Evolutionary conservation across 2,113 vertebrate genomes (phyloP), one percentile per base, ranked within the genome.

Genomic region (Reinhardtius hippoglossoides): DNA sequence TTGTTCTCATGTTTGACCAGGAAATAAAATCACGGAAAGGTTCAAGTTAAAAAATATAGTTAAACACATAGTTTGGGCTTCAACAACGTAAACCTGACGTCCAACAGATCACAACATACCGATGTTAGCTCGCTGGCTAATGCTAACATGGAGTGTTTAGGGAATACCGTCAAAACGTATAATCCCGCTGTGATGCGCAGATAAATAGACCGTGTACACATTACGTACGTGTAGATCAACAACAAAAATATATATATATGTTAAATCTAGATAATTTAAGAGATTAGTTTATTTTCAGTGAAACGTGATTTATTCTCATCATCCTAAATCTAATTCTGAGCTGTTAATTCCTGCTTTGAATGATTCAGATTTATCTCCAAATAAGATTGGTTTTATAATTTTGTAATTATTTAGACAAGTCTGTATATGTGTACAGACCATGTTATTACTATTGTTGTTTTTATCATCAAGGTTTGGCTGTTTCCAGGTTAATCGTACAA

Each of bases 1-100:
- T 3, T 18, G 0, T 26, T 1, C 5, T 0, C 5, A 4, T n/a
- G 16, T 14, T 4, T 21, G 4, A 0, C 0, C 1, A 9, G 20
- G 18, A 21, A 18, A 60, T 15, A 13, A 2, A 1, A 50, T 8
- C 16, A 9, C 0, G 4, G 0, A 20, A 15, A 31, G 5, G 21
- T n/a, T 1, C 2, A 9, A 1, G 6, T 7, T 2, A 21, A n/a
- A 26, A 5, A 20, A 31, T 7, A 7, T 31, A 31, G 31, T 21
- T 21, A 21, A 54, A 2, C 1, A 0, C 15, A 48, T 0, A 1
- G 1, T 15, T 18, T 27, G 7, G 0, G 5, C 2, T 50, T 26
- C 9, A 9, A 63, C 50, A 2, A 7, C 13, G 9, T 10, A 1
- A 0, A 15, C 26, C 16, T 27, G 3, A 21, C 27, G 8, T 13